Evolutionary conservation across 2,113 vertebrate genomes (phyloP), one percentile per base, ranked within the genome.

Genomic region (Ancistrus triradiatus): DNA sequence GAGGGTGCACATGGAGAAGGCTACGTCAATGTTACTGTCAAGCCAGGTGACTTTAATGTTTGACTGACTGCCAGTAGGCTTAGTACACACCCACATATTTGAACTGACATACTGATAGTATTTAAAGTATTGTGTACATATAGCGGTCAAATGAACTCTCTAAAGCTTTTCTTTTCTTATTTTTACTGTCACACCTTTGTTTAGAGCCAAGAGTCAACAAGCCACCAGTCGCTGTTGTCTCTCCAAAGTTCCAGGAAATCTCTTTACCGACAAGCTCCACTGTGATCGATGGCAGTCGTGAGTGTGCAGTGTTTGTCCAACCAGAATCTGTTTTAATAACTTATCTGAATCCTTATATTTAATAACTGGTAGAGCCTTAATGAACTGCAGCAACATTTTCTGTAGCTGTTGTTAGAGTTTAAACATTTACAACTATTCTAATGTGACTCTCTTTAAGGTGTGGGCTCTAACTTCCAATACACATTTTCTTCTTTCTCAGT

Each of bases 221-320:
- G 75, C 91, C 87, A 51, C 96, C 96, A 0, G 85, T 96, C 72
- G 96, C 95, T 5, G 64, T 96, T n/a, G 96, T 94, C 77, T 94
- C 93, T 22, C 96, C 95, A 0, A 89, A 85, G 66, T 94, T 86
- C 84, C 92, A 95, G 83, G 93, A 95, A 79, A 94, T 99, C 76
- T 97, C 90, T 7, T 77, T 98, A 83, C 96, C 96, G 2, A 99
- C 91, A 67, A 93, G 93, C 61, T 98, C 95, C 1, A 98, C 96
- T 0, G 87, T 98, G 2, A 97, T 99, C 17, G 95, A 98, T 6
- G 95, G 95, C 85, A 98, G 90, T 82, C 91, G 95, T 99, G 83
- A 95, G 95, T 94, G 85, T 55, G n/a, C n/a, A n/a, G n/a, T n/a
- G n/a, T n/a, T n/a, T n/a, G n/a, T n/a, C n/a, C n/a, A n/a, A n/a